Evolutionary conservation across 2,888 invertebrate genomes (phyloP).

Genomic region (Chrysomela aeneicollis): DNA sequence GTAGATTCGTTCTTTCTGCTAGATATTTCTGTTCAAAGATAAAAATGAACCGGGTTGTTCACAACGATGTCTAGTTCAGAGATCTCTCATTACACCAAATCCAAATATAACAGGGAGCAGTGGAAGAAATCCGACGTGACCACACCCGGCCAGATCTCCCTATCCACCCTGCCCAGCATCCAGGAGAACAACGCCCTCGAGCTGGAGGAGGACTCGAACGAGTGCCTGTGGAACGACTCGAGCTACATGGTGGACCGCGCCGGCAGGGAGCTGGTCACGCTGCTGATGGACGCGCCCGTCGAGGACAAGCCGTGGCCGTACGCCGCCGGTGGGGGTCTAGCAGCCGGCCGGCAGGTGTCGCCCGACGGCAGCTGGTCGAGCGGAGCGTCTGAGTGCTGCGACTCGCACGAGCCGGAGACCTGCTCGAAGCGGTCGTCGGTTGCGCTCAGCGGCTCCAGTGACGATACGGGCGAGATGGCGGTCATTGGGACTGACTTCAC

Average conservation of each 20-base stretch:
- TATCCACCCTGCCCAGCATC: constrained; percentile 74
- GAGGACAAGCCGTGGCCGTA: constrained; percentile 73
- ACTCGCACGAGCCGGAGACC: constrained; percentile 62
- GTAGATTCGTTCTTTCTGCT: no score
- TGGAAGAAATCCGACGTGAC: constrained; percentile 54
- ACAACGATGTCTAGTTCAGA: no score
- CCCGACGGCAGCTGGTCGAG: constrained; percentile 69
- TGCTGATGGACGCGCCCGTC: constrained; percentile 64
- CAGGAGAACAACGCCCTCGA: constrained; percentile 75
- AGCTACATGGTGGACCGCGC: constrained; percentile 68
- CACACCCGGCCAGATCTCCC: constrained; percentile 71
- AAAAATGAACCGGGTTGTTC: no score
- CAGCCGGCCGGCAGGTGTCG: constrained; percentile 57
- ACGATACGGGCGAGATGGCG: constrained; percentile 70
- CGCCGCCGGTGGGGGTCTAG: constrained; percentile 56
- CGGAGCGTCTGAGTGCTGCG: constrained; percentile 62
- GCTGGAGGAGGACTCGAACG: constrained; percentile 76
- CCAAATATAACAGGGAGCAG: constrained; percentile 56
- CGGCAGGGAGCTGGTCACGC: constrained; percentile 70
- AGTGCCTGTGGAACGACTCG: constrained; percentile 79
- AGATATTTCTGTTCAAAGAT: no score
- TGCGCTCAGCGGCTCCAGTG: constrained; percentile 71
- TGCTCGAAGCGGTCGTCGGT: constrained; percentile 76
- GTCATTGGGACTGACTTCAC: constrained; percentile 78
- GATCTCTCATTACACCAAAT: no score